Conservation (phyloP, 1,140 invertebrate genomes). For the Steinernema khuongi region DNA sequence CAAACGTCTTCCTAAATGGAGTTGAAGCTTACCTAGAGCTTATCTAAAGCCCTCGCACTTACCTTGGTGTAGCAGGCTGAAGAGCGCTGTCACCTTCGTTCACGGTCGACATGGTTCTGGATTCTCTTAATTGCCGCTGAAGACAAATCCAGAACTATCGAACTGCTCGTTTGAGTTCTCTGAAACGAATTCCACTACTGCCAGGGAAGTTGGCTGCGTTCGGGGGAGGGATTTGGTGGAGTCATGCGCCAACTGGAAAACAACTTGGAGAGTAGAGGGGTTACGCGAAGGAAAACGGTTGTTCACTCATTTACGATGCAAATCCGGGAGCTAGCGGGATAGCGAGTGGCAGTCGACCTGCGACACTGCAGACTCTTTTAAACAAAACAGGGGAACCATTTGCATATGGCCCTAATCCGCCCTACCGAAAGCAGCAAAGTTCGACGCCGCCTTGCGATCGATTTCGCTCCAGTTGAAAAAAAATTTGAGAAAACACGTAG, state of each 20-base stretch:
- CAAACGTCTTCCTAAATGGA: constrained; percentile 2
- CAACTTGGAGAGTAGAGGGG: not conserved
- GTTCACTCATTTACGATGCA: not conserved
- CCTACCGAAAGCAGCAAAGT: too few relatives aligned
- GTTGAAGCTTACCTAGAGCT: not conserved
- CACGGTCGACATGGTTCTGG: not conserved
- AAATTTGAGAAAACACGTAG: too few relatives aligned
- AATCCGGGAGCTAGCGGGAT: too few relatives aligned
- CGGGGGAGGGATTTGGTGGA: not conserved
- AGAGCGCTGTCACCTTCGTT: not conserved
- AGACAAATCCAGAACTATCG: not conserved
- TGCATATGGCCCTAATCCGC: too few relatives aligned
- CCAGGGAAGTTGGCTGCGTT: not conserved
- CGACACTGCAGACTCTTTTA: not conserved
- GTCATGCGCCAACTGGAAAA: not conserved
- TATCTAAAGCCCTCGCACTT: not conserved
- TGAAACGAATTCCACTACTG: not conserved
- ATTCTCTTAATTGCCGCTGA: constrained; percentile 4
- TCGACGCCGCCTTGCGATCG: too few relatives aligned
- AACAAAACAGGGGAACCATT: not conserved
- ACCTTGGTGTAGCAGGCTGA: not conserved
- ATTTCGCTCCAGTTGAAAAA: too few relatives aligned
- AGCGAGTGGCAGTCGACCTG: not conserved
- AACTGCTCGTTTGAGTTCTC: not conserved
- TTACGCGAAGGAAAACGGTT: not conserved